Conservation (phyloP, 1,140 invertebrate genomes). For the Drosophila sturtevanti region DNA sequence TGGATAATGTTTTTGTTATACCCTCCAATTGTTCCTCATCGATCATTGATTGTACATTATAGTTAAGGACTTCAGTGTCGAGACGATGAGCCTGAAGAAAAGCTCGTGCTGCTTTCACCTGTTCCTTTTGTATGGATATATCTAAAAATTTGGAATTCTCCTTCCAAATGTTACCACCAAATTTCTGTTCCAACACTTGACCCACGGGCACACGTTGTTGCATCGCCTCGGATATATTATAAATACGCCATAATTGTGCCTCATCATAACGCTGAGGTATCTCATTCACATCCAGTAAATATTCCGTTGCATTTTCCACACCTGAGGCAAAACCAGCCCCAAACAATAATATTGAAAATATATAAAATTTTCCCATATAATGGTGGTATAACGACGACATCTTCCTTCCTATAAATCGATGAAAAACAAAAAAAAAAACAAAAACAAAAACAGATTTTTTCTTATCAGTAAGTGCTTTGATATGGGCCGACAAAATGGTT, state of each 20-base stretch:
- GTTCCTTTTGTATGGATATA: slow-evolving; percentile 68
- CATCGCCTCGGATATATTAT: slow-evolving; percentile 73
- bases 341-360: slow-evolving; percentile 12
- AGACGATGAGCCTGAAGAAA: slow-evolving; percentile 61
- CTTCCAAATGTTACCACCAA: slow-evolving; percentile 78
- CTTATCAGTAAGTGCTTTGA: background rate
- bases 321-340: slow-evolving; percentile 4
- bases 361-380: background rate
- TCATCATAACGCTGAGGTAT: slow-evolving; percentile 84
- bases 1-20: slow-evolving; percentile 15
- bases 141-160: slow-evolving; percentile 81
- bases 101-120: slow-evolving; percentile 65
- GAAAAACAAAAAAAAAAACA: background rate
- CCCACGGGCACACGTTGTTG: slow-evolving; percentile 53
- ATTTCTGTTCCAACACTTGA: slow-evolving; percentile 68
- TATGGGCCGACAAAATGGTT: background rate
- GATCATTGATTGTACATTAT: slow-evolving; percentile 70
- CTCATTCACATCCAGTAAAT: slow-evolving; percentile 49
- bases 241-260: slow-evolving; percentile 85
- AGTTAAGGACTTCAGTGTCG: slow-evolving; percentile 43
- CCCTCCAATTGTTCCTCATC: slow-evolving; percentile 82
- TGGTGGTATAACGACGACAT: background rate
- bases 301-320: slow-evolving; percentile 5
- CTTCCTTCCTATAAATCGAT: background rate
- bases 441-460: background rate